These are phyloP conservation scores for Acronicta aceris DNA, from an alignment of 2,888 invertebrate genomes.

Conservation along the genomic window DNA sequence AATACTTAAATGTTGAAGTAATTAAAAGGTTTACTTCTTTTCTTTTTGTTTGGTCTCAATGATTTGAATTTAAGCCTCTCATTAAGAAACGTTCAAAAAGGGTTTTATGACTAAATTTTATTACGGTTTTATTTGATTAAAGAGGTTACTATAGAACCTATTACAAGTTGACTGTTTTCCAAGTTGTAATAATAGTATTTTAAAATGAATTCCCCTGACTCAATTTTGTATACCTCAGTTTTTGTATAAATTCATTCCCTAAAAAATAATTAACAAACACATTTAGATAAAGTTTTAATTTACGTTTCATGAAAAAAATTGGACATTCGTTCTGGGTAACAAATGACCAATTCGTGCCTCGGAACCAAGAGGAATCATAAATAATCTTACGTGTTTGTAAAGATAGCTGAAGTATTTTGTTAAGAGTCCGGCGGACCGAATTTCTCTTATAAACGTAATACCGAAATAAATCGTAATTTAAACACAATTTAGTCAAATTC, in stretches of 20 bases:
- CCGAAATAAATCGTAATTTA: too few species aligned
- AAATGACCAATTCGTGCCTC: conserved; percentile 41
- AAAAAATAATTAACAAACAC: background rate
- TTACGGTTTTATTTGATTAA: conserved; percentile 2
- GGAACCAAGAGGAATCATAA: conserved; percentile 19
- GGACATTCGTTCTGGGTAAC: conserved; percentile 32
- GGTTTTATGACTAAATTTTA: background rate
- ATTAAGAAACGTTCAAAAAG: background rate
- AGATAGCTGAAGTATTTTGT: conserved; percentile 2
- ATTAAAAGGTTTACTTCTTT: conserved; percentile 15
- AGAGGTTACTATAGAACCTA: background rate
- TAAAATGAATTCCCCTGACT: too few species aligned
- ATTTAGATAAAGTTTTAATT: conserved; percentile 36
- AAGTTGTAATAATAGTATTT: too few species aligned
- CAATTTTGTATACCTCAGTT: too few species aligned
- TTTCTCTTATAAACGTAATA: too few species aligned
- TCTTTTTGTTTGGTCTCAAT: conserved; percentile 28
- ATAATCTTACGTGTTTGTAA: background rate
- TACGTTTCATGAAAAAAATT: conserved; percentile 39
- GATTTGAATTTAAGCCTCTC: conserved; percentile 7
- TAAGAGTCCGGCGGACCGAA: background rate
- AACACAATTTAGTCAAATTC: too few species aligned
- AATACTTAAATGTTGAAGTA: conserved; percentile 3
- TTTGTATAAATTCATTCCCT: background rate
- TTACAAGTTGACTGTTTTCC: too few species aligned